Conservation (phyloP, 64 coral and sea anemone genomes). For the Actinia equina region DNA sequence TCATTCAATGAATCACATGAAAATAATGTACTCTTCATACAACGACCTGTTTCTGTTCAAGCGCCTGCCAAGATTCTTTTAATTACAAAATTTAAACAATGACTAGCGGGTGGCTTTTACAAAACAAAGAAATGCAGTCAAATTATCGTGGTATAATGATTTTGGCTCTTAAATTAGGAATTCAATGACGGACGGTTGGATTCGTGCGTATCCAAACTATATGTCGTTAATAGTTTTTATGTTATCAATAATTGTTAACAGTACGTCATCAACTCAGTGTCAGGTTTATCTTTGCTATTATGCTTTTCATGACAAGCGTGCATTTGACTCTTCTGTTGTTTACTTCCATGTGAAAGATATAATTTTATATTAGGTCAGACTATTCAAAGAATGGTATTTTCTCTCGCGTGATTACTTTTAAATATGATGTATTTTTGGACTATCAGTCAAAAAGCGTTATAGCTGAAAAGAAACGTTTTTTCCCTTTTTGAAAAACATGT, state of each 20-base stretch:
- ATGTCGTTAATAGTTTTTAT: neutral
- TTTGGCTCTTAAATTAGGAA: slow-evolving; percentile 6
- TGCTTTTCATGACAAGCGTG: neutral
- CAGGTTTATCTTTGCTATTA: neutral
- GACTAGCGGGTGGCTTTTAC: neutral
- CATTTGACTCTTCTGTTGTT: neutral
- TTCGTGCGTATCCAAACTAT: neutral
- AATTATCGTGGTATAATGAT: neutral
- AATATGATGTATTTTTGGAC: neutral
- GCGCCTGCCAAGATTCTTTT: neutral
- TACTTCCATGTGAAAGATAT: neutral
- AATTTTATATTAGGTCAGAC: neutral
- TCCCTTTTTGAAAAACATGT: neutral
- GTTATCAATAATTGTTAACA: neutral
- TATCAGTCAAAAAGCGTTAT: neutral
- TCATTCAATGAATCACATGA: neutral
- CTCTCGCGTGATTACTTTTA: neutral
- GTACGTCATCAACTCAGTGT: neutral
- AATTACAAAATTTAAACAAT: neutral
- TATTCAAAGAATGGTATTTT: neutral
- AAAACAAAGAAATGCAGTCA: neutral
- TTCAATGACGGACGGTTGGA: neutral
- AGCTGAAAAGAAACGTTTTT: neutral
- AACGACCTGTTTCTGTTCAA: neutral
- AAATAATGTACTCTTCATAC: neutral